Base-by-base conservation (phyloP, 2,797 vertebrate genomes). In the Hapalemur alaotrensis region DNA sequence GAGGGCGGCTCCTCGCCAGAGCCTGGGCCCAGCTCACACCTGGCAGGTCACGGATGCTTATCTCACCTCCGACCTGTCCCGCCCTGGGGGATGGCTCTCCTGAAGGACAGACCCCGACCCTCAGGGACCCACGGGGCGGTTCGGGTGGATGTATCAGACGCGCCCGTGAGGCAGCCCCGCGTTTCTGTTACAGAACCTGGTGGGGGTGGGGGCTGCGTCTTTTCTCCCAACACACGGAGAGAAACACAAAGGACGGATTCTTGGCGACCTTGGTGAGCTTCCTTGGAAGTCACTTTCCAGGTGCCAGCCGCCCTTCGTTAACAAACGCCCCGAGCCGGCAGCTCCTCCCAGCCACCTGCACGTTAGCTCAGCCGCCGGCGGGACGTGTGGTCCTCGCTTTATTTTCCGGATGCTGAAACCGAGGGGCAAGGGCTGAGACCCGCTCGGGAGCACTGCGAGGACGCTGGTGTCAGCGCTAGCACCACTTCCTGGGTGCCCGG, bases 301-400 rank as follows among this genome's bases (percentile, higher is more conserved):
- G 46, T 2, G 2, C 72, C 0, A 2, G 52, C 20, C 20, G 1
- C 32, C 38, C 65, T 23, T 38, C 9, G 7, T 15, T 0, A 57
- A 12, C 57, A 54, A 30, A 32, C 0, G 0, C 32, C 9, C 84
- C 11, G 5, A 7, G 81, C 52, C 72, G 7, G 30, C 13, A 5
- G 30, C 63, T 54, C 54, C 13, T 0, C 32, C 2, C 4, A 28
- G 35, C 1, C 0, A 46, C 13, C 30, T 7, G 10, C 0, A 3
- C 1, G 0, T 13, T n/a, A 0, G 4, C 54, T 28, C 70, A 0
- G 5, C 25, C 0, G 54, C 41, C 15, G 0, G 4, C 1, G 11
- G 4, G 1, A 2, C 4, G 23, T 12, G 5, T 0, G 1, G 30
- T 3, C 1, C 1, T 2, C 2, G 1, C 43, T 4, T 30, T 11